Evolutionary conservation across 2,888 invertebrate species (phyloP).

Genomic region (Rhamnusium bicolor): DNA sequence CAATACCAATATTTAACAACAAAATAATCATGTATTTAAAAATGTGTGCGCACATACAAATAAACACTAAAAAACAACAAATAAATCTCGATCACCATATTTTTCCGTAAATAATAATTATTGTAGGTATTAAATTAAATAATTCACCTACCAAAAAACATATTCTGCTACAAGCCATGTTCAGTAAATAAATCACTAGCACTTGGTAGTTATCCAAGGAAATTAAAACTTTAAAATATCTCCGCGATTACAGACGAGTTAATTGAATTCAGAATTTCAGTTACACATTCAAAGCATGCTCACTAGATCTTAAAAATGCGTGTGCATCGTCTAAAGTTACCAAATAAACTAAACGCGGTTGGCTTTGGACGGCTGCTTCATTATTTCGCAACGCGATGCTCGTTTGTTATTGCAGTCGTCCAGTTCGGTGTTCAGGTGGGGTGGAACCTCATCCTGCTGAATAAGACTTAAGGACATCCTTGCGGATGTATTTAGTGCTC

Average conservation of each 20-base stretch:
- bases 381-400: slow-evolving; percentile 65
- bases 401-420: slow-evolving; percentile 51
- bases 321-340: slow-evolving; percentile 67
- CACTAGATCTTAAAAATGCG: slow-evolving; percentile 61
- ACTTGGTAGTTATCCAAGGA: slow-evolving; percentile 12
- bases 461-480: slow-evolving; percentile 36
- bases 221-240: background rate
- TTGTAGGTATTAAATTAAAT: background rate
- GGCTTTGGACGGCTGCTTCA: slow-evolving; percentile 62
- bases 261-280: slow-evolving; percentile 27
- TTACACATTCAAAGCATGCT: slow-evolving; percentile 38
- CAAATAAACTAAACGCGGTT: slow-evolving; percentile 68
- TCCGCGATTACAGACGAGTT: background rate
- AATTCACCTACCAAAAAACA: slow-evolving; percentile 22
- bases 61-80: no score
- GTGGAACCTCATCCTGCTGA: slow-evolving; percentile 23
- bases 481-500: slow-evolving; percentile 41
- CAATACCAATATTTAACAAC: no score
- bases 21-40: no score
- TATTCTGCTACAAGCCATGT: slow-evolving; percentile 14
- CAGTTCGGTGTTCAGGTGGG: slow-evolving; percentile 45
- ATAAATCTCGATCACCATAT: no score
- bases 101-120: background rate
- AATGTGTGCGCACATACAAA: no score
- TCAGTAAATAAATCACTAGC: slow-evolving; percentile 4